phyloP scores from a whole-genome alignment of 1,140 invertebrate genomes.

The Gryllus bimaculatus region DNA sequence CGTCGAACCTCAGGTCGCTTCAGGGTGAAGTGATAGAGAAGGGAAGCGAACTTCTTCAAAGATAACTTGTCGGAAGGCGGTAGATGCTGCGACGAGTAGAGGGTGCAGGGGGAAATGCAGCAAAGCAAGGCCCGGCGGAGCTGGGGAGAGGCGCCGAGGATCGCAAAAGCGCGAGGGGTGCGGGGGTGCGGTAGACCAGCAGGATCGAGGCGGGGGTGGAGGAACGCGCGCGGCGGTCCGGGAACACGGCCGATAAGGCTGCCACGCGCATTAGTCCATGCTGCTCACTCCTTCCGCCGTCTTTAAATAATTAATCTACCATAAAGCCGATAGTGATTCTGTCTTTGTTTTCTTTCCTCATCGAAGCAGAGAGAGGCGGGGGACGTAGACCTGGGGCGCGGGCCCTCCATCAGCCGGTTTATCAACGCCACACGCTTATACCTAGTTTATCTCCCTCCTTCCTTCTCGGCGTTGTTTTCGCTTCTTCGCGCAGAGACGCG shows the following conservation, averaged over 20 bases:
- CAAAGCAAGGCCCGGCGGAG: not conserved
- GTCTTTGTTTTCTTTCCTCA: conserved; percentile 24
- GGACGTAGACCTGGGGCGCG: not conserved
- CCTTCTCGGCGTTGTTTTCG: not conserved
- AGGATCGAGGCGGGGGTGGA: not conserved
- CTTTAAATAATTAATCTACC: conserved; percentile 25
- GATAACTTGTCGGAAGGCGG: no score
- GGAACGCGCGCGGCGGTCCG: not conserved
- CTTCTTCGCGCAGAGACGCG: not conserved
- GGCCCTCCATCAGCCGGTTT: conserved; percentile 12
- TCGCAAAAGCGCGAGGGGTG: not conserved
- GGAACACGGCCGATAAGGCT: not conserved
- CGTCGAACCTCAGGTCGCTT: no score
- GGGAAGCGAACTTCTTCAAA: no score
- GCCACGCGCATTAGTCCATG: conserved; percentile 1
- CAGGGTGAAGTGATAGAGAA: no score
- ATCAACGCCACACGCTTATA: not conserved
- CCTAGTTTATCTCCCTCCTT: not conserved
- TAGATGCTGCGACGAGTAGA: no score
- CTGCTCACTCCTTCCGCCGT: conserved; percentile 11
- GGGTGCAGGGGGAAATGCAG: no score
- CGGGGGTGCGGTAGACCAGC: not conserved
- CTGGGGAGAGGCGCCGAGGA: not conserved
- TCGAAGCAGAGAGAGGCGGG: not conserved
- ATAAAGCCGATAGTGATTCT: conserved; percentile 22